Base-by-base conservation (phyloP, 2,888 invertebrate genomes). In the Myopa tessellatipennis region DNA sequence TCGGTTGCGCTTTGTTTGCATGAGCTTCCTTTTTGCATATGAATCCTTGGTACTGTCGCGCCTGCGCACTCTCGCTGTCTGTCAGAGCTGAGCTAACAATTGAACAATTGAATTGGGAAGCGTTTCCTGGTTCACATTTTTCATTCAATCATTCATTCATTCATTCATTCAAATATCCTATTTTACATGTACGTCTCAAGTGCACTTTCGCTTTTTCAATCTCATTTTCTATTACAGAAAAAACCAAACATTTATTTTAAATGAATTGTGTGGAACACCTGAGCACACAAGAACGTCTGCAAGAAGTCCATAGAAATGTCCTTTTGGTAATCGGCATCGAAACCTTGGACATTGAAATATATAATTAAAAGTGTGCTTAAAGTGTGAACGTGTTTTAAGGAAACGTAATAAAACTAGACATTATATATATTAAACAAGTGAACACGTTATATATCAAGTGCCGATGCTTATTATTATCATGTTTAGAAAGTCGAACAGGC, bases 151-250 rank as follows among this genome's bases (percentile, higher is more conserved):
- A 70, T 67, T 38, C 63, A 61, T 26, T 67, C 71, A 70, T 67
- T 38, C 63, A 61, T 26, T 61, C 74, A 52, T 34, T 55, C 50
- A 45, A 40, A 40, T 45, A 58, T 74, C 58, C 74, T 67, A 40
- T 60, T 45, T 69, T 69, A 55, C n/a, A 71, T 26, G 18, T 45
- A 26, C 26, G 40, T 69, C 68, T 75, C 75, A 69, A 75, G 60
- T 75, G 75, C 69, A 75, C 75, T 75, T 75, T 75, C 75, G 50
- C 36, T 40, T 75, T 75, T 75, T 52, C 60, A 75, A 67, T 75
- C 18, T 45, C n/a, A 69, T 69, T 75, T 67, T 40, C 74, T 65
- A 38, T 65, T 65, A 34, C 4, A 65, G 36, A 34, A 12, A 65
- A 6, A 45, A 45, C 5, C 55, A 55, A 55, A 12, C 5, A 55